Conservation (phyloP, 1,140 invertebrate genomes). For the Temnothorax longispinosus region DNA sequence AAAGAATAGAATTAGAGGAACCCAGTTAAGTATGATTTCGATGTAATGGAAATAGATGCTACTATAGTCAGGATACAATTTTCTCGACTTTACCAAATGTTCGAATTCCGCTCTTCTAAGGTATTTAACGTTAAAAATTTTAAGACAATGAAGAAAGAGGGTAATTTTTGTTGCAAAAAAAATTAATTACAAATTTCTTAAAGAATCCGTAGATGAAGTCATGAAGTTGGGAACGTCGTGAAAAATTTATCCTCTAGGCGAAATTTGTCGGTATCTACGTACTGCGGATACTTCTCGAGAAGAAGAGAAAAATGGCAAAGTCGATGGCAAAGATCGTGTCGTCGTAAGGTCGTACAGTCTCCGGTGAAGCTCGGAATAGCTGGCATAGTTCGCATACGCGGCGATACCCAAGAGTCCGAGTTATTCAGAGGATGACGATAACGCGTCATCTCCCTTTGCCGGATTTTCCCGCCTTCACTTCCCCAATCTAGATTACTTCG, state of each 20-base stretch:
- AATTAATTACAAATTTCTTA: not conserved
- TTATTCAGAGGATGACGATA: slow-evolving; percentile 10
- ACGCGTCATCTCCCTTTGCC: not conserved
- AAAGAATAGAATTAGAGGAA: not conserved
- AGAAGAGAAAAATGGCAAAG: not conserved
- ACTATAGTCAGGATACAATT: not conserved
- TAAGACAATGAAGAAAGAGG: not conserved
- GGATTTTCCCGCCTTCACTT: not conserved
- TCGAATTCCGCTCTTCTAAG: not conserved
- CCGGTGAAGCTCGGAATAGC: not conserved
- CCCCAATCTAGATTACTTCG: slow-evolving; percentile 39
- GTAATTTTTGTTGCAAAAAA: not conserved
- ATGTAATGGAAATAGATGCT: not conserved
- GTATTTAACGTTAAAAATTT: not conserved
- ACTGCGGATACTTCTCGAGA: not conserved
- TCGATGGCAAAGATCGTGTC: slow-evolving; percentile 11
- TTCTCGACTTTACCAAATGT: not conserved
- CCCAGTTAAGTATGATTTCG: not conserved
- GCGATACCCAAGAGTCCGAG: slow-evolving; percentile 37
- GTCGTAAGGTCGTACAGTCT: not conserved
- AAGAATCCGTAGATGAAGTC: not conserved
- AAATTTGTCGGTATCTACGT: not conserved
- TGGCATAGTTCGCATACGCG: slow-evolving; percentile 41
- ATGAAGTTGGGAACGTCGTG: not conserved
- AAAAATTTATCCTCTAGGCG: not conserved